Conservation (phyloP, 2,888 invertebrate species). For the Asteroscopus sphinx region DNA sequence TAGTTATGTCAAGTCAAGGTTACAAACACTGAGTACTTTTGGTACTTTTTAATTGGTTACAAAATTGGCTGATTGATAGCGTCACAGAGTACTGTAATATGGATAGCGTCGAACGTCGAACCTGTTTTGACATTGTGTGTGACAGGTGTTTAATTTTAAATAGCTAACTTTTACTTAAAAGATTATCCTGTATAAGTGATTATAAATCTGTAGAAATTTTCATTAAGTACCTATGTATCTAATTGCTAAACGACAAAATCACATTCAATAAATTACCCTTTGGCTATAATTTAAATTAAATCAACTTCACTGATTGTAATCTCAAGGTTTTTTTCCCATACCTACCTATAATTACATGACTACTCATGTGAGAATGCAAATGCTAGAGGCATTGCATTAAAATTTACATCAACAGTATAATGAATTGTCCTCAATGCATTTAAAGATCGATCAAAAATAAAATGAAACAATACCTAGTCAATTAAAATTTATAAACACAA, state of each 20-base stretch:
- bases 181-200: too few species aligned
- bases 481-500: slow-evolving; percentile 47
- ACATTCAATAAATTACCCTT: not conserved
- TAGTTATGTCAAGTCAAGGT: not conserved
- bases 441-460: slow-evolving; percentile 41
- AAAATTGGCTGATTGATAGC: too few species aligned
- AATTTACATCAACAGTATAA: slow-evolving; percentile 37
- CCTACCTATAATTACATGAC: slow-evolving; percentile 26
- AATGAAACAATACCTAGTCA: slow-evolving; percentile 48
- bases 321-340: slow-evolving; percentile 38
- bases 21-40: too few species aligned
- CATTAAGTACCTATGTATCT: too few species aligned
- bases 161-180: too few species aligned
- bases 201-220: too few species aligned
- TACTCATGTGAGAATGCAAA: slow-evolving; percentile 23
- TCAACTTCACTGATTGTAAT: slow-evolving; percentile 15
- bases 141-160: too few species aligned
- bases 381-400: slow-evolving; percentile 41
- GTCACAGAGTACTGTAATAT: too few species aligned
- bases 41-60: too few species aligned
- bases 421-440: slow-evolving; percentile 36
- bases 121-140: too few species aligned
- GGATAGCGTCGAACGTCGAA: too few species aligned
- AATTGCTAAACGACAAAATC: too few species aligned
- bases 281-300: not conserved